Base-by-base conservation (phyloP, 2,888 invertebrate genomes). In the Macrosoma leucophasiata region DNA sequence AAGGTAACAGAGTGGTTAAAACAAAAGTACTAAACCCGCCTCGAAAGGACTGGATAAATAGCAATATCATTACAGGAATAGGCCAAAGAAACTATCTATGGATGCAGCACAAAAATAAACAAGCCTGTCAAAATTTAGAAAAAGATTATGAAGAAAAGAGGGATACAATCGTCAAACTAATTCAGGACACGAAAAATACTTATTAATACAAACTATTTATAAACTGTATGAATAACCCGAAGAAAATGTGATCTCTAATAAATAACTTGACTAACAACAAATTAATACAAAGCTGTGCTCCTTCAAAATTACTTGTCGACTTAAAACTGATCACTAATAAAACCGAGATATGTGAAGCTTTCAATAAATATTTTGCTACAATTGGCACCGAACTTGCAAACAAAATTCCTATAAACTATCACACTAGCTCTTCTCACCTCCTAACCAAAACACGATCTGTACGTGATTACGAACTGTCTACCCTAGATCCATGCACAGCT, bases 241-340 rank as follows among this genome's bases (percentile, higher is more conserved):
- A n/a, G n/a, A n/a, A n/a, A n/a, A n/a, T 39, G 35, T 35, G 40
- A 30, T 22, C 14, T 11, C n/a, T 30, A 4, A 31, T 36, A 9
- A 34, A 37, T 32, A 27, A 13, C 7, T 27, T 41, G 21, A 7
- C 33, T 12, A 24, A 15, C 22, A 40, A 40, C 24, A 45, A 36
- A 29, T 19, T 11, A 11, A 29, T 13, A 15, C 6, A 26, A 11
- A 13, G 4, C n/a, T 13, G n/a, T n/a, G n/a, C n/a, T n/a, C n/a
- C n/a, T n/a, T n/a, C n/a, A n/a, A n/a, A n/a, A n/a, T n/a, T n/a
- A n/a, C n/a, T n/a, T n/a, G n/a, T n/a, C n/a, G n/a, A n/a, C n/a
- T n/a, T n/a, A n/a, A n/a, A n/a, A n/a, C n/a, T n/a, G n/a, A n/a
- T n/a, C n/a, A n/a, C n/a, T n/a, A n/a, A n/a, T n/a, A n/a, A n/a